Evolutionary conservation across 1,140 invertebrate genomes (phyloP).

Genomic region (Heliconius congener): DNA sequence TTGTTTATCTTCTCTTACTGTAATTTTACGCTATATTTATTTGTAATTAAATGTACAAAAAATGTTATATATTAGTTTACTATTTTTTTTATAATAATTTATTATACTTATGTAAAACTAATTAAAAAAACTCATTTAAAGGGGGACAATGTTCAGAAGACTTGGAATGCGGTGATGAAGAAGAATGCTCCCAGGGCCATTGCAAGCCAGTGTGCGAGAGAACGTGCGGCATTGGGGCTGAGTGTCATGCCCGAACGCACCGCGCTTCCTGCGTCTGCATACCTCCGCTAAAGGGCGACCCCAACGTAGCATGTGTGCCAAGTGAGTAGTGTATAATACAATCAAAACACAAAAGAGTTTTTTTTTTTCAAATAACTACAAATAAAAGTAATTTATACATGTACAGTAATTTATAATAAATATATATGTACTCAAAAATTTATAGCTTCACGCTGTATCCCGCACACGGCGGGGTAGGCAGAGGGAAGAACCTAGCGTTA

Average conservation of each 20-base stretch:
- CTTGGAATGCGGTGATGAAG: slow-evolving; percentile 84
- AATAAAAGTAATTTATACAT: neutral
- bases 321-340: slow-evolving; percentile 66
- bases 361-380: neutral
- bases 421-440: neutral
- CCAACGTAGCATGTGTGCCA: slow-evolving; percentile 89
- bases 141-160: slow-evolving; percentile 83
- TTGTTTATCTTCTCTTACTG: neutral
- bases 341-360: neutral
- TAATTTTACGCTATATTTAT: neutral
- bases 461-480: too few species aligned
- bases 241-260: slow-evolving; percentile 89
- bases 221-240: slow-evolving; percentile 89
- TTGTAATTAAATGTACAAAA: neutral
- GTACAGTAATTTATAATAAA: neutral
- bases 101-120: too few species aligned
- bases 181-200: slow-evolving; percentile 87
- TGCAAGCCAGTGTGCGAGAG: slow-evolving; percentile 90
- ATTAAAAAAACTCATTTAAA: slow-evolving; percentile 31
- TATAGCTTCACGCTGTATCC: too few species aligned
- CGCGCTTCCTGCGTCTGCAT: slow-evolving; percentile 90
- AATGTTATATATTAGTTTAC: neutral
- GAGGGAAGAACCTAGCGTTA: too few species aligned
- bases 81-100: too few species aligned
- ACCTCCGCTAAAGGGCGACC: slow-evolving; percentile 88